Conservation (phyloP, 2,113 vertebrate species). For the Sinocyclocheilus anophthalmus region DNA sequence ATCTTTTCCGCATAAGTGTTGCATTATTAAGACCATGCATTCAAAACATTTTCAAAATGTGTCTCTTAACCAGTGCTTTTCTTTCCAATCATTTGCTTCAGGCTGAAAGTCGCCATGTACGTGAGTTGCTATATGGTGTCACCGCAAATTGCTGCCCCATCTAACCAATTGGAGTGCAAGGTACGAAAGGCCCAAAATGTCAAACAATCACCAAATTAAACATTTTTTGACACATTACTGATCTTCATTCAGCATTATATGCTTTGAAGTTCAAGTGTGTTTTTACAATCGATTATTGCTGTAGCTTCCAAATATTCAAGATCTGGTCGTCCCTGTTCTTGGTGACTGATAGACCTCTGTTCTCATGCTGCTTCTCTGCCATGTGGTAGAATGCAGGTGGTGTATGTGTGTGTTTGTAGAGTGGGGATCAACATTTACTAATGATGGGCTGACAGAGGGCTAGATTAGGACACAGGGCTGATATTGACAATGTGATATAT, state of each 20-base stretch:
- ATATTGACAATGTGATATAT: conserved; percentile 74
- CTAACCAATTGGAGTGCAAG: background rate
- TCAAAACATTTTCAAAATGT: background rate
- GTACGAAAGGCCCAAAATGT: background rate
- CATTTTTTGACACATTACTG: background rate
- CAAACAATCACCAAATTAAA: background rate
- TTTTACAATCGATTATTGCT: background rate
- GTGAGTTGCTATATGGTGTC: background rate
- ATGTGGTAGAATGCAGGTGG: conserved; percentile 27
- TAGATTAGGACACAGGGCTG: conserved; percentile 66
- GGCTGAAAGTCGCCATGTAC: background rate
- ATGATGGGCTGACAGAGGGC: conserved; percentile 75
- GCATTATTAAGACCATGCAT: background rate
- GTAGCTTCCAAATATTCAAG: background rate
- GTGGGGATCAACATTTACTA: conserved; percentile 64
- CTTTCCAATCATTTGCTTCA: background rate
- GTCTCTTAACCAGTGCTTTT: background rate
- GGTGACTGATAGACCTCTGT: conserved; percentile 37
- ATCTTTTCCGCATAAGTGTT: background rate
- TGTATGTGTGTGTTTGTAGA: conserved; percentile 45
- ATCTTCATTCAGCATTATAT: background rate
- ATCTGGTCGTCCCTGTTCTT: background rate
- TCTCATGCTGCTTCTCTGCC: conserved; percentile 20
- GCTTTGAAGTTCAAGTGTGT: background rate
- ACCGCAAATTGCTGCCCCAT: background rate